These are phyloP conservation scores for Drosophila nigritarsus DNA, from an alignment of 2,888 invertebrate species.

Conservation along the genomic window DNA sequence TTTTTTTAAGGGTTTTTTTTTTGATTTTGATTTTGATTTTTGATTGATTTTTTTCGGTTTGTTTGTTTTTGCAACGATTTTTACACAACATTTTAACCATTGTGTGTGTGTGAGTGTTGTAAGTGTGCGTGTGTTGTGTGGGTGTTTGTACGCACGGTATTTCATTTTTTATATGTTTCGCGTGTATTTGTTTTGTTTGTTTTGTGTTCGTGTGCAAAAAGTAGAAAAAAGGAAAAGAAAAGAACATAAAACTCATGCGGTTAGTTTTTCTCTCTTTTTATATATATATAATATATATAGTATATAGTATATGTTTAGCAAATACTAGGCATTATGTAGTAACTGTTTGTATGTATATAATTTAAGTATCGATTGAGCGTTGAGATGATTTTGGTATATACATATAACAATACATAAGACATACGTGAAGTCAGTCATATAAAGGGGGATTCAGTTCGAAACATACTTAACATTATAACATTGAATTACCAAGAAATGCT, in stretches of 20 bases:
- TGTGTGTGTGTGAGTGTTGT: conserved; percentile 44
- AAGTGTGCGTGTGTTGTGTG: conserved; percentile 36
- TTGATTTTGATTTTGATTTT: conserved; percentile 40
- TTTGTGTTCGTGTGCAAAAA: conserved; percentile 80
- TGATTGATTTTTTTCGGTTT: conserved; percentile 46
- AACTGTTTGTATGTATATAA: conserved; percentile 56
- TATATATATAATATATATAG: conserved; percentile 41
- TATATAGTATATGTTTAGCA: conserved; percentile 62
- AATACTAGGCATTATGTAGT: conserved; percentile 75
- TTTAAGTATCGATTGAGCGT: conserved; percentile 60
- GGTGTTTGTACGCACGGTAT: conserved; percentile 49
- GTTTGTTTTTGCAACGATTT: conserved; percentile 69
- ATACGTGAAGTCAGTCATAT: conserved; percentile 74
- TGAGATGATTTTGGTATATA: conserved; percentile 73
- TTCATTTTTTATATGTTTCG: conserved; percentile 41
- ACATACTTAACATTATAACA: conserved; percentile 79
- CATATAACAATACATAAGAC: conserved; percentile 80
- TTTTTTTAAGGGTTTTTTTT: conserved; percentile 43
- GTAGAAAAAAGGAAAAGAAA: conserved; percentile 83
- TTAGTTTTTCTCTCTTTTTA: conserved; percentile 81
- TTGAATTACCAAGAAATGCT: conserved; percentile 76
- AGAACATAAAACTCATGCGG: conserved; percentile 84
- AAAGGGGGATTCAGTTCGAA: conserved; percentile 66
- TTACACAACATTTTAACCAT: conserved; percentile 78
- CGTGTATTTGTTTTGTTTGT: conserved; percentile 49